Percentiles rank a stretch among this genome's conserved stretches.
Conservation (phyloP, 1,140 invertebrate species). For the Drosophila guanche region DNA sequence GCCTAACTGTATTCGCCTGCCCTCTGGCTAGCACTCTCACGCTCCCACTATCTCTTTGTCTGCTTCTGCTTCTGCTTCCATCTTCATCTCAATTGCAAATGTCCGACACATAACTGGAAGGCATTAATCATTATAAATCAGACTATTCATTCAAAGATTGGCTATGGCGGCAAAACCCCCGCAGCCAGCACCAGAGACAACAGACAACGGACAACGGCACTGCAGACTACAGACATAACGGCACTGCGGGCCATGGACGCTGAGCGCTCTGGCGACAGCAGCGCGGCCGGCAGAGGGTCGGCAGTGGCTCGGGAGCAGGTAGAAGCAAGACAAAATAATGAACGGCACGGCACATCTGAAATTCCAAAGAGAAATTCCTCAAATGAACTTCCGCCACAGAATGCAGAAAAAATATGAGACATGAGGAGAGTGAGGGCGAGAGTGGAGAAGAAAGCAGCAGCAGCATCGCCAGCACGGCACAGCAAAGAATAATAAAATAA, state of each 20-base stretch:
- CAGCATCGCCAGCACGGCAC: neutral
- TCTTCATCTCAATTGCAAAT: conserved; percentile 49
- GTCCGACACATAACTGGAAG: conserved; percentile 60
- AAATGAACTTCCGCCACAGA: conserved; percentile 68
- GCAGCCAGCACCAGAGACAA: neutral
- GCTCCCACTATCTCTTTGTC: neutral
- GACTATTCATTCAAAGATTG: conserved; percentile 70
- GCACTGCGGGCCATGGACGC: neutral
- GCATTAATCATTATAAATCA: conserved; percentile 81
- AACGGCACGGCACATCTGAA: conserved; percentile 62
- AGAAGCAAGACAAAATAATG: conserved; percentile 47
- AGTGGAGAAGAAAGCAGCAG: neutral
- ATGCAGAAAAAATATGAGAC: conserved; percentile 43
- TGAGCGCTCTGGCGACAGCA: neutral
- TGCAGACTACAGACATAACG: neutral
- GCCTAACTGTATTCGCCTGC: neutral
- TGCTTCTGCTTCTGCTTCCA: conserved; percentile 11
- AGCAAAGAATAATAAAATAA: conserved; percentile 49
- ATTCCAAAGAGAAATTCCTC: conserved; percentile 67
- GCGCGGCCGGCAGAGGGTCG: neutral
- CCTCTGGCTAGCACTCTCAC: neutral
- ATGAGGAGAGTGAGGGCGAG: conserved; percentile 1
- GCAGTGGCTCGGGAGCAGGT: conserved; percentile 26
- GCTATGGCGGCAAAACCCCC: conserved; percentile 27
- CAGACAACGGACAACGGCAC: conserved; percentile 19